Conservation (phyloP, 2,888 invertebrate species). For the Himalopsyche japonica region DNA sequence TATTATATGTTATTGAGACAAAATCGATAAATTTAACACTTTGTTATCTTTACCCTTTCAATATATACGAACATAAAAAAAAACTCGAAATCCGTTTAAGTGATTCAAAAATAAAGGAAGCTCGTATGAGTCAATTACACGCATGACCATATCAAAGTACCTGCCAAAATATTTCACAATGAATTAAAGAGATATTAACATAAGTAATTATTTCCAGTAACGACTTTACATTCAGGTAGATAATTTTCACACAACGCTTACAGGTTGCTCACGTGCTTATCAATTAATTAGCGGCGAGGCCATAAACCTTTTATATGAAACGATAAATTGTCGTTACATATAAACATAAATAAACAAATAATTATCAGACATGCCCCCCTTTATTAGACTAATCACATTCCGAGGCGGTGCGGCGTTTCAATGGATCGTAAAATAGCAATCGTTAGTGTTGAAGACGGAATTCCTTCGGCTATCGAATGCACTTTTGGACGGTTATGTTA, state of each 20-base stretch:
- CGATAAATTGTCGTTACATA: neutral
- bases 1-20: too few species aligned
- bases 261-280: neutral
- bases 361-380: neutral
- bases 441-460: slow-evolving; percentile 1
- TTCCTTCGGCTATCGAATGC: neutral
- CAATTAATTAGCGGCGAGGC: neutral
- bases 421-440: slow-evolving; percentile 27
- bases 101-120: too few species aligned
- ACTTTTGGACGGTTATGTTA: neutral
- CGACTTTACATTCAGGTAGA: neutral
- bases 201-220: too few species aligned
- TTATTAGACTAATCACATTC: slow-evolving; percentile 30
- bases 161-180: too few species aligned
- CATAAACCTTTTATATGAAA: neutral
- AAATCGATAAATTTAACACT: too few species aligned
- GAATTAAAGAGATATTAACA: too few species aligned
- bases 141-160: too few species aligned
- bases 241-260: neutral
- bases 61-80: too few species aligned
- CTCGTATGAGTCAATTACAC: too few species aligned
- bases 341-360: neutral
- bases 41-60: too few species aligned
- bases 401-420: slow-evolving; percentile 9
- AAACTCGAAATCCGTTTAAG: too few species aligned